Conservation (phyloP, 2,888 invertebrate genomes). For the Thera britannica region DNA sequence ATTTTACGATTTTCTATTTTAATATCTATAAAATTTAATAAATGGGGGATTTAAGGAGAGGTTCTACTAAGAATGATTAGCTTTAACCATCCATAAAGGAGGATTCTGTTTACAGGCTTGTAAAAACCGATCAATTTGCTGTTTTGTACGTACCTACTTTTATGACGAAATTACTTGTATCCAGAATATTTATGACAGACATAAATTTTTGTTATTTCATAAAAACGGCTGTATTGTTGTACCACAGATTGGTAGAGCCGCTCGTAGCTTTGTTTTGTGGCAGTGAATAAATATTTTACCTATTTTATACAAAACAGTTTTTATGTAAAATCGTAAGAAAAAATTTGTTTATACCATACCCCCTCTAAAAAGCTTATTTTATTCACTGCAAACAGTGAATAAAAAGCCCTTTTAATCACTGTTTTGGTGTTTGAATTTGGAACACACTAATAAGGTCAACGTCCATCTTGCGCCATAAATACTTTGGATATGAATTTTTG, state of each 20-base stretch:
- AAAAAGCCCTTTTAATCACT: too few relatives aligned
- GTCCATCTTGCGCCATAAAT: too few relatives aligned
- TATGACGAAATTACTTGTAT: slow-evolving; percentile 45
- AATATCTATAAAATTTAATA: slow-evolving; percentile 66
- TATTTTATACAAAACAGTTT: too few relatives aligned
- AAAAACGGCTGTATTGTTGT: slow-evolving; percentile 38
- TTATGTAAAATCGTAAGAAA: too few relatives aligned
- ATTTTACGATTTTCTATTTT: slow-evolving; percentile 67
- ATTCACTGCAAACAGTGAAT: too few relatives aligned
- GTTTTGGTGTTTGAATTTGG: too few relatives aligned
- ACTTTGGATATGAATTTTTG: too few relatives aligned
- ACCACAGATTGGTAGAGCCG: slow-evolving; percentile 16
- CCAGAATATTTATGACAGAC: slow-evolving; percentile 45
- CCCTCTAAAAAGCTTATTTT: too few relatives aligned
- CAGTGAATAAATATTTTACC: background rate
- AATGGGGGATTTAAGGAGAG: slow-evolving; percentile 47
- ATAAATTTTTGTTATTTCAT: slow-evolving; percentile 44
- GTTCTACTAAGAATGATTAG: slow-evolving; percentile 59
- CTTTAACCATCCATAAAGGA: slow-evolving; percentile 60
- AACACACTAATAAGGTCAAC: too few relatives aligned
- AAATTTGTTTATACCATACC: too few relatives aligned
- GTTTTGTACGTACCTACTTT: slow-evolving; percentile 45
- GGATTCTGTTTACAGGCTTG: slow-evolving; percentile 49
- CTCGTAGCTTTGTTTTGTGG: background rate
- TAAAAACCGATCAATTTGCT: slow-evolving; percentile 51